Evolutionary conservation across 2,888 invertebrate species (phyloP).

Genomic region (Tenthredo notha): DNA sequence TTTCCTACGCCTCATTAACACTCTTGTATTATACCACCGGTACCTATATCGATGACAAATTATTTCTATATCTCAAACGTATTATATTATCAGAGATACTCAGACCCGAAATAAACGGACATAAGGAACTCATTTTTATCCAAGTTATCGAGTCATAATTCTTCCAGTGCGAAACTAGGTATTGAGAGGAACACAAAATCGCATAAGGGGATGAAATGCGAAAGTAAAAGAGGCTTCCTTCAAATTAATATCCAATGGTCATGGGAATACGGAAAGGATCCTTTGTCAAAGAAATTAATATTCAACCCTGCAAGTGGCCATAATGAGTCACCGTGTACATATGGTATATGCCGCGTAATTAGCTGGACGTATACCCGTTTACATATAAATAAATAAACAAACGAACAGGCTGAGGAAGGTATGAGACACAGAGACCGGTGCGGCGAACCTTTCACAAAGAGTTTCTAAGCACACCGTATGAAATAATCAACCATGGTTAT

Average conservation of each 20-base stretch:
- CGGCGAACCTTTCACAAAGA: slow-evolving; percentile 36
- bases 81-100: not conserved
- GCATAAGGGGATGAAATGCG: not conserved
- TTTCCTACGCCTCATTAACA: not conserved
- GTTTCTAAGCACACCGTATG: slow-evolving; percentile 42
- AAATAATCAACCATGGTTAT: slow-evolving; percentile 47
- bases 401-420: not conserved
- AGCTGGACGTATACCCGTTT: slow-evolving; percentile 71
- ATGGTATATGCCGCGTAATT: slow-evolving; percentile 65
- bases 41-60: slow-evolving; percentile 13
- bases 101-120: not conserved
- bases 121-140: not conserved
- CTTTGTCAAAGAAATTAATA: slow-evolving; percentile 46
- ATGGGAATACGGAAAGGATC: not conserved
- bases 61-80: not conserved
- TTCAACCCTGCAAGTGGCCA: slow-evolving; percentile 47
- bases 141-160: not conserved
- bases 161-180: not conserved
- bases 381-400: slow-evolving; percentile 68
- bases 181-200: not conserved
- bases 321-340: slow-evolving; percentile 54
- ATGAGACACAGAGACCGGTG: slow-evolving; percentile 10
- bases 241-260: not conserved
- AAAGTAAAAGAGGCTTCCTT: not conserved
- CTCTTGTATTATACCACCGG: slow-evolving; percentile 29